Conservation (phyloP, 2,797 vertebrate species). For the Clarias pachynema region DNA sequence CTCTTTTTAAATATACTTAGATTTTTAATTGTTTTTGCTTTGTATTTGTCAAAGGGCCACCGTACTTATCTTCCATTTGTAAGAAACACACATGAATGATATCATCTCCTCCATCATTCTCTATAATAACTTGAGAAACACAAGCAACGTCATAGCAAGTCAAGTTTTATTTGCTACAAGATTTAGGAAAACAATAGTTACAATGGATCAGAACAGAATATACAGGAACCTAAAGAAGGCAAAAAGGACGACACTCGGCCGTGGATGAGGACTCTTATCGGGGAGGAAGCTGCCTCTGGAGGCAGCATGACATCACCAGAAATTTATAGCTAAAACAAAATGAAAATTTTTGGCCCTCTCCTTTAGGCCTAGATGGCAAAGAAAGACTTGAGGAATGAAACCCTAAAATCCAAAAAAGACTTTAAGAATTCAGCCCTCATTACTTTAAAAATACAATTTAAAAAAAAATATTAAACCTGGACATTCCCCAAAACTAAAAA, state of each 20-base stretch:
- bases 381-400: constrained; percentile 60
- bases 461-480: background rate
- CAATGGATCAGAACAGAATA: constrained; percentile 80
- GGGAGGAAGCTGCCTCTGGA: background rate
- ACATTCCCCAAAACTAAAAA: constrained; percentile 11
- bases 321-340: constrained; percentile 54
- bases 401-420: constrained; percentile 45
- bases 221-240: constrained; percentile 71
- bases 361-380: constrained; percentile 57
- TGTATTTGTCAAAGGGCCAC: too few species aligned
- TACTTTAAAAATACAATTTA: background rate
- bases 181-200: constrained; percentile 82
- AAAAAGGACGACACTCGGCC: constrained; percentile 64
- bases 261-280: constrained; percentile 37
- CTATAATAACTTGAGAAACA: background rate
- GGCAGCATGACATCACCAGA: constrained; percentile 53
- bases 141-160: constrained; percentile 73
- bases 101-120: background rate
- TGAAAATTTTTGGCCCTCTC: constrained; percentile 78
- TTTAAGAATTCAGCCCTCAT: constrained; percentile 46
- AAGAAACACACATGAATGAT: background rate
- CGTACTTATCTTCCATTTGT: background rate
- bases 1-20: too few species aligned
- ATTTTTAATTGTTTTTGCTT: too few species aligned
- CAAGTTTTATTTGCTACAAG: constrained; percentile 91